Conservation (phyloP, 2,888 invertebrate species). For the Trisateles emortualis region DNA sequence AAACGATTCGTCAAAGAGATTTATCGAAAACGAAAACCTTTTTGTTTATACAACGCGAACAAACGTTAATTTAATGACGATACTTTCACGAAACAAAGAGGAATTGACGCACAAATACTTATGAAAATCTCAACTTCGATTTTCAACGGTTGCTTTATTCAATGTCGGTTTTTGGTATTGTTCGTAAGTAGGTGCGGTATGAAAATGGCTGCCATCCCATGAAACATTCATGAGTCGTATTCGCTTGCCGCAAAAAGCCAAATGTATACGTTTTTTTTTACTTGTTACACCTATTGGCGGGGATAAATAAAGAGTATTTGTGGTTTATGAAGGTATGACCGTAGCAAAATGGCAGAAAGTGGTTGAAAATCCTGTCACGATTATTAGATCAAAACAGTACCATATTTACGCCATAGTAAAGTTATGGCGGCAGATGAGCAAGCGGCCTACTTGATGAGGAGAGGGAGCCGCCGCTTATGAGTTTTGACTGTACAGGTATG, state of each 20-base stretch:
- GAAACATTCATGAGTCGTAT: slow-evolving; percentile 67
- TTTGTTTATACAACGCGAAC: neutral
- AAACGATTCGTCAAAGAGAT: neutral
- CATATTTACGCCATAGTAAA: too few species aligned
- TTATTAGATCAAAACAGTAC: too few species aligned
- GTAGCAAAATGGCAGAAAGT: too few species aligned
- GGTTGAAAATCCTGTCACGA: too few species aligned
- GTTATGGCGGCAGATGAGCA: too few species aligned
- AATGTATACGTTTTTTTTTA: slow-evolving; percentile 45
- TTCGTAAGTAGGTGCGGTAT: slow-evolving; percentile 48
- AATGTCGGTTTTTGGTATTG: slow-evolving; percentile 43
- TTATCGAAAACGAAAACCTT: neutral
- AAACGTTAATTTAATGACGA: neutral
- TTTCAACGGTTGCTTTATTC: slow-evolving; percentile 32
- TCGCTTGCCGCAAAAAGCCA: slow-evolving; percentile 46
- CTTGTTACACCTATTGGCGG: slow-evolving; percentile 28
- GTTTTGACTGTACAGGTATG: too few species aligned
- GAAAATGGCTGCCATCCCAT: slow-evolving; percentile 59
- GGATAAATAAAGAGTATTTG: slow-evolving; percentile 27
- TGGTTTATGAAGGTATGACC: too few species aligned
- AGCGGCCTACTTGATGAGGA: too few species aligned
- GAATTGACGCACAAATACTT: slow-evolving; percentile 14
- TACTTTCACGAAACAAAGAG: neutral
- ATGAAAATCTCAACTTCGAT: slow-evolving; percentile 29
- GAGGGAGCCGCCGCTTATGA: too few species aligned